phyloP scores from a whole-genome alignment of 2,888 invertebrate species.

The Elysia crispata region DNA sequence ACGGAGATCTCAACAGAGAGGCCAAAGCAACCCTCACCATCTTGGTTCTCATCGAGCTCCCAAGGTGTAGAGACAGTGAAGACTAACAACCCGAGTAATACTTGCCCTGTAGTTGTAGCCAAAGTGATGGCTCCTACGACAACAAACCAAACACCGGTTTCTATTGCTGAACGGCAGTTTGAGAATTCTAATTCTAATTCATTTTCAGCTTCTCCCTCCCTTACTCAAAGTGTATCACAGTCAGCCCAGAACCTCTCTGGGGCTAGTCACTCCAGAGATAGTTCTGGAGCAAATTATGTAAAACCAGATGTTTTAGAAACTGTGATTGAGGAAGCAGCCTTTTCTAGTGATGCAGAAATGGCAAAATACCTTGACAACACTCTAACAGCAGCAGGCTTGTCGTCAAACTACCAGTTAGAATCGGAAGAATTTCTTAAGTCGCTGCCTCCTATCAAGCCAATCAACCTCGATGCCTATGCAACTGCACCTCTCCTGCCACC shows the following conservation, averaged over 20 bases:
- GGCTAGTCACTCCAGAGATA: no score
- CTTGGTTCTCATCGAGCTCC: constrained; percentile 31
- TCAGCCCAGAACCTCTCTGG: no score
- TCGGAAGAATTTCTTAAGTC: constrained; percentile 46
- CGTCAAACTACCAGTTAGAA: constrained; percentile 44
- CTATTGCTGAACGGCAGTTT: neutral
- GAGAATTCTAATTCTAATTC: neutral
- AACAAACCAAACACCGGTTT: neutral
- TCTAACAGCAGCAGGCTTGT: constrained; percentile 26
- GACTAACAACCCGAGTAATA: neutral
- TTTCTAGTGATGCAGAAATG: constrained; percentile 46
- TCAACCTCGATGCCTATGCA: constrained; percentile 43
- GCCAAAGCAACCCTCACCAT: neutral
- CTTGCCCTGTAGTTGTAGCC: neutral
- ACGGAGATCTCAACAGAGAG: constrained; percentile 44
- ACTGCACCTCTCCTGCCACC: constrained; percentile 36
- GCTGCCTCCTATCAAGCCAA: constrained; percentile 49
- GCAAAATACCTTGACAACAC: constrained; percentile 39
- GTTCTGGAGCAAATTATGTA: no score
- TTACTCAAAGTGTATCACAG: no score
- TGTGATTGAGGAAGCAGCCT: constrained; percentile 44
- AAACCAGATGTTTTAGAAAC: constrained; percentile 13
- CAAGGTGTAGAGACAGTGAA: constrained; percentile 27
- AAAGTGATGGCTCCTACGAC: neutral
- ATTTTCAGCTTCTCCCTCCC: no score